These are phyloP conservation scores for Pontoporia blainvillei DNA, from an alignment of 2,113 vertebrate species.

Conservation along the genomic window DNA sequence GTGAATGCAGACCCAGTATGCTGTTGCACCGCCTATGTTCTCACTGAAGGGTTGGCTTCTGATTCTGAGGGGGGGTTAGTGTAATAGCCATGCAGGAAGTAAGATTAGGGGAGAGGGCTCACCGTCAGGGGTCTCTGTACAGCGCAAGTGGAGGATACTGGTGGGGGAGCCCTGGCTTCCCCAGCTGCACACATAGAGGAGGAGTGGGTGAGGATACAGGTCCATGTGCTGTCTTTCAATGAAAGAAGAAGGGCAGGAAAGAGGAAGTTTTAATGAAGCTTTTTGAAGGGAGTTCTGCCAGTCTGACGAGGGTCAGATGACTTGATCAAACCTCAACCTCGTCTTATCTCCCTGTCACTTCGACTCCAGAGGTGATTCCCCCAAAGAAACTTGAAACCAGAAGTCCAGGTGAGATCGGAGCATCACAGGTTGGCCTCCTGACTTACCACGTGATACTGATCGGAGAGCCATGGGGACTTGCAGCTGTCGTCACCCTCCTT, in stretches of 20 bases:
- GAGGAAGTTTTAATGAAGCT: background rate
- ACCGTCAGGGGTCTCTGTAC: background rate
- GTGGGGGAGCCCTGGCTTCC: background rate
- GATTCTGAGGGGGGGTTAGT: background rate
- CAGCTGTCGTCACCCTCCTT: background rate
- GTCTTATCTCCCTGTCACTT: background rate
- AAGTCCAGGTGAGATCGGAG: background rate
- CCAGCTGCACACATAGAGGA: rapidly evolving
- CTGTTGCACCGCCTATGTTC: rapidly evolving
- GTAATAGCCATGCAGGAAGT: background rate
- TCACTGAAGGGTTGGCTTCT: background rate
- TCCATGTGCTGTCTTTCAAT: background rate
- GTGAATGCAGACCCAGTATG: background rate
- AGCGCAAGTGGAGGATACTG: too few species aligned
- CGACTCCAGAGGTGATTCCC: background rate
- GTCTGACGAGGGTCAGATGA: background rate
- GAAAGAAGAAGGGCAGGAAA: background rate
- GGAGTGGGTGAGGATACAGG: too few species aligned
- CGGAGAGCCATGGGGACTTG: background rate
- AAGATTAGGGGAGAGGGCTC: rapidly evolving
- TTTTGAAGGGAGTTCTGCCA: background rate
- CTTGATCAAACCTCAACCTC: background rate
- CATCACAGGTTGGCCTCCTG: background rate
- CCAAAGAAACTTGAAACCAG: background rate
- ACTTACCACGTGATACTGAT: background rate